Evolutionary conservation across 2,113 vertebrate genomes (phyloP).

Genomic region (Hemichromis elongatus): DNA sequence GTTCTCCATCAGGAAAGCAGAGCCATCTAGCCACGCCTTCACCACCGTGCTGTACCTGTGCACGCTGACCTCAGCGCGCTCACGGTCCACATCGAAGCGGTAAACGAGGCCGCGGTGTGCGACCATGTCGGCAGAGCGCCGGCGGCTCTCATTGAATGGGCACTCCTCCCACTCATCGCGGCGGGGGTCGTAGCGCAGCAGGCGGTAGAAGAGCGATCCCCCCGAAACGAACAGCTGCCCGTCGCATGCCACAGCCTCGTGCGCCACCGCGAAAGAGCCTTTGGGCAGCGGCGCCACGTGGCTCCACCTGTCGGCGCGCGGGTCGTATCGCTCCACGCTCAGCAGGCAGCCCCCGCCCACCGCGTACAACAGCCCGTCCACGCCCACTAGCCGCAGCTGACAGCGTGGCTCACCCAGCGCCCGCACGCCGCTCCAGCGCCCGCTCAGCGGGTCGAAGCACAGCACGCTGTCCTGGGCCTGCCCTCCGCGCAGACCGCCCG

Average conservation of each 20-base stretch:
- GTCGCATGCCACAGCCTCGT: conserved; percentile 82
- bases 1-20: conserved; percentile 61
- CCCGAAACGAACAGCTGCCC: conserved; percentile 90
- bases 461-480: conserved; percentile 82
- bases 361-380: conserved; percentile 86
- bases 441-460: conserved; percentile 86
- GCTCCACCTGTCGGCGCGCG: conserved; percentile 83
- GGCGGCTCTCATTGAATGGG: conserved; percentile 86
- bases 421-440: conserved; percentile 77
- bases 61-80: conserved; percentile 71
- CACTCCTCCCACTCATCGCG: conserved; percentile 91
- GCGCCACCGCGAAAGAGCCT: conserved; percentile 87
- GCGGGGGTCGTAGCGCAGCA: conserved; percentile 86
- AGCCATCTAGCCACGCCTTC: conserved; percentile 81
- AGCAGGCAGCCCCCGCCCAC: conserved; percentile 90
- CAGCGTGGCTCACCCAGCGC: conserved; percentile 82
- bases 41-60: conserved; percentile 87
- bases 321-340: conserved; percentile 90
- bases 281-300: conserved; percentile 82
- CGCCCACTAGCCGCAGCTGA: conserved; percentile 82
- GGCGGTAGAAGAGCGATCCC: conserved; percentile 88
- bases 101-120: conserved; percentile 83
- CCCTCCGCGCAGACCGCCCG: conserved; percentile 77
- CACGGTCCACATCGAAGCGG: conserved; percentile 82
- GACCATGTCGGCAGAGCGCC: conserved; percentile 86